Conservation (phyloP, 2,888 invertebrate species). For the Cosmorhoe ocellata region DNA sequence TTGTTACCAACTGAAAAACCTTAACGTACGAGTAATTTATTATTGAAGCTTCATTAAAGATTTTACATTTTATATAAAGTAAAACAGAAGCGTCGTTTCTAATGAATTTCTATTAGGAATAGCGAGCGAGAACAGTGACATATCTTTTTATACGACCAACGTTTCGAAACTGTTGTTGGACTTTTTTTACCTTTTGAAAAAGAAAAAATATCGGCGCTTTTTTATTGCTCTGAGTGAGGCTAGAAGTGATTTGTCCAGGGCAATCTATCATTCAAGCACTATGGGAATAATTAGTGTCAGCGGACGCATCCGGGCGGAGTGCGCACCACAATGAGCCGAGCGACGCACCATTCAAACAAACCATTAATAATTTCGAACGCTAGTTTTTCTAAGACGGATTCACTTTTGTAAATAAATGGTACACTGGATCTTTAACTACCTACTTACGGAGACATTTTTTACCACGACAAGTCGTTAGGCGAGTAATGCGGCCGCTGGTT, state of each 20-base stretch:
- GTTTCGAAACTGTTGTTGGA: conserved; percentile 37
- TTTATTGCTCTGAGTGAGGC: conserved; percentile 70
- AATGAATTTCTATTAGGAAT: neutral
- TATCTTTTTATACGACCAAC: conserved; percentile 49
- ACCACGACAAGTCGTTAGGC: conserved; percentile 58
- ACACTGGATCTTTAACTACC: conserved; percentile 76
- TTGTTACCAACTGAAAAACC: too few relatives aligned
- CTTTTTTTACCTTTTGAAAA: conserved; percentile 46
- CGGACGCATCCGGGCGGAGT: conserved; percentile 74
- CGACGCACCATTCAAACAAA: conserved; percentile 80
- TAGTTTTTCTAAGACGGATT: conserved; percentile 76
- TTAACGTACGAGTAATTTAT: too few relatives aligned
- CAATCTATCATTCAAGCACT: conserved; percentile 80
- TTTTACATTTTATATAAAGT: too few relatives aligned
- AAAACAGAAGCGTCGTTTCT: conserved; percentile 3
- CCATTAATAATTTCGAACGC: conserved; percentile 80
- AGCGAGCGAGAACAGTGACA: conserved; percentile 10
- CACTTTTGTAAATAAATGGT: conserved; percentile 80
- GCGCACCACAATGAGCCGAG: conserved; percentile 73
- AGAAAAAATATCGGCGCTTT: conserved; percentile 73
- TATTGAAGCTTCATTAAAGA: too few relatives aligned
- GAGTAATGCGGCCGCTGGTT: conserved; percentile 50
- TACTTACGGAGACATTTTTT: conserved; percentile 78
- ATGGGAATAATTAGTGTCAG: conserved; percentile 82
- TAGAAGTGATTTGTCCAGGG: conserved; percentile 80